These are phyloP conservation scores for Pitangus sulphuratus DNA, from an alignment of 2,797 vertebrate genomes.

Conservation along the genomic window DNA sequence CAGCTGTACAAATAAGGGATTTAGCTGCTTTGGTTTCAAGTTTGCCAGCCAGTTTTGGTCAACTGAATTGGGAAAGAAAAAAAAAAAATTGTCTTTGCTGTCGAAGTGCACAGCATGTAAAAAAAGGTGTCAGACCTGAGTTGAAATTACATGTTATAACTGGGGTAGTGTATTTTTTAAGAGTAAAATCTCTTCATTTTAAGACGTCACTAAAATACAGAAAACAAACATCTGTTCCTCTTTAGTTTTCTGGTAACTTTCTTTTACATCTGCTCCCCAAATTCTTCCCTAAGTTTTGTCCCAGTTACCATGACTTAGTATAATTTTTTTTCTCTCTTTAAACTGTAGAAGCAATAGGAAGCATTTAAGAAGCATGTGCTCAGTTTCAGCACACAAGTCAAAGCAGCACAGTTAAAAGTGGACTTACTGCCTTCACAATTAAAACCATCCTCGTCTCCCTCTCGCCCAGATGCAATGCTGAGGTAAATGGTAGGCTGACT, in stretches of 20 bases:
- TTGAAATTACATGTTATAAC: neutral
- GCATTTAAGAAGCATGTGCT: neutral
- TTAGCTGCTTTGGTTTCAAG: constrained; percentile 1
- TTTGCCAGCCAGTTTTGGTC: neutral
- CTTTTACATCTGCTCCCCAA: rapidly evolving
- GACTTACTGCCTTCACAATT: neutral
- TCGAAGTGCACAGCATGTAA: neutral
- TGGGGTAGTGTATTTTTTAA: neutral
- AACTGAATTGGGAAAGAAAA: neutral
- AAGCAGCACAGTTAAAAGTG: neutral
- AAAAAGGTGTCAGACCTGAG: neutral
- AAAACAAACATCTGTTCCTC: neutral
- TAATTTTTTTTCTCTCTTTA: neutral
- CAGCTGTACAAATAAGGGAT: constrained; percentile 51
- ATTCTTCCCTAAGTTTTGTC: neutral
- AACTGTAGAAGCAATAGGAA: neutral
- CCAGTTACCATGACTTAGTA: neutral
- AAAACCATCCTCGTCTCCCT: neutral
- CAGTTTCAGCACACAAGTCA: neutral
- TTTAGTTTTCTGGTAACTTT: neutral
- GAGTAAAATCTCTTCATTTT: neutral
- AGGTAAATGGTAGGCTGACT: neutral
- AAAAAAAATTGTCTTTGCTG: neutral
- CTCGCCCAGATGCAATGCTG: neutral
- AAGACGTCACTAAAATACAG: neutral